These are phyloP conservation scores for Ciconia boyciana DNA, from an alignment of 2,113 vertebrate genomes.

Conservation along the genomic window DNA sequence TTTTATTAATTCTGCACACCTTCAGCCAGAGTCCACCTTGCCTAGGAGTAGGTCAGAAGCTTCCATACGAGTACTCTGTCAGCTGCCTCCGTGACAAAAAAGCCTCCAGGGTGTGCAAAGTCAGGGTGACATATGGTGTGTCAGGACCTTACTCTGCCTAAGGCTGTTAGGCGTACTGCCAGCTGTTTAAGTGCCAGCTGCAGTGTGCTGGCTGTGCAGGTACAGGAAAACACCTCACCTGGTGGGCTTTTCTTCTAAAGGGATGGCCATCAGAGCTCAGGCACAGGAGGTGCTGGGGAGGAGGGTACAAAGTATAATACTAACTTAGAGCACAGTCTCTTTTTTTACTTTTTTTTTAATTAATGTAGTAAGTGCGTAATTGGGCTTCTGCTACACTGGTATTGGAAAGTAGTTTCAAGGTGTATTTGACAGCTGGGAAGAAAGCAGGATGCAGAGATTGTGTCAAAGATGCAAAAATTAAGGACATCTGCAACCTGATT, in stretches of 20 bases:
- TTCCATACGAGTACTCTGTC: background rate
- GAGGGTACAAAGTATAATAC: no score
- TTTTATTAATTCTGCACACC: background rate
- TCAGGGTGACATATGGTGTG: no score
- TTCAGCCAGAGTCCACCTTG: background rate
- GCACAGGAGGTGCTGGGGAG: background rate
- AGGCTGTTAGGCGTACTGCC: background rate
- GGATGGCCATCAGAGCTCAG: background rate
- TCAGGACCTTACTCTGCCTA: background rate
- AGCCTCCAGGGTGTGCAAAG: background rate
- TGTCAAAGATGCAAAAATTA: background rate
- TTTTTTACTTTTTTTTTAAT: background rate
- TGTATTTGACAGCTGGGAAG: background rate
- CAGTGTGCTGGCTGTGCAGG: background rate
- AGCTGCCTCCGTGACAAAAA: background rate
- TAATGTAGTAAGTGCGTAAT: background rate
- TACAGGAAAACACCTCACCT: background rate
- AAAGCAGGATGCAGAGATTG: background rate
- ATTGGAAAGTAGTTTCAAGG: background rate
- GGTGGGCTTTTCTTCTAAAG: background rate
- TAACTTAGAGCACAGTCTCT: background rate
- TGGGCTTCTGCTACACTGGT: background rate
- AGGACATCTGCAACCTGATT: background rate
- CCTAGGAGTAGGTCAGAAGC: background rate
- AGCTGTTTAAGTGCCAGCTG: background rate